Evolutionary conservation across 2,888 invertebrate species (phyloP).

Genomic region (Sinotaia quadrata): DNA sequence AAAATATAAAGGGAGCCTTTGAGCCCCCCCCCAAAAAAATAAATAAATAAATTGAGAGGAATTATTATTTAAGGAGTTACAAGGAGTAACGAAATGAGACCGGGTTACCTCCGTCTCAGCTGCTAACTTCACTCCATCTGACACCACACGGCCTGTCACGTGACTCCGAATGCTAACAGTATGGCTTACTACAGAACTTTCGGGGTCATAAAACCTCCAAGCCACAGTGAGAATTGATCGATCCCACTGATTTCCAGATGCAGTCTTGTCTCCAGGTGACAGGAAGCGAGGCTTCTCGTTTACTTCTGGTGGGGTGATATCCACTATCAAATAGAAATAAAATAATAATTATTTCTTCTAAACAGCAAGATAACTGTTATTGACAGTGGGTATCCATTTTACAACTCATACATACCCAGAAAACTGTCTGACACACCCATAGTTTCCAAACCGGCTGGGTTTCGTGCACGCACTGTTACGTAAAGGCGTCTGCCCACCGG

Average conservation of each 20-base stretch:
- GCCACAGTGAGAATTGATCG: conserved; percentile 30
- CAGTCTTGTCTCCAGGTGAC: conserved; percentile 1
- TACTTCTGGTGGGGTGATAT: conserved; percentile 25
- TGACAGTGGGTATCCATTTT: too few relatives aligned
- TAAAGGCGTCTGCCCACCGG: conserved; percentile 19
- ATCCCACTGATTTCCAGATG: conserved; percentile 29
- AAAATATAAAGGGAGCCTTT: too few relatives aligned
- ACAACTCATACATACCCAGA: too few relatives aligned
- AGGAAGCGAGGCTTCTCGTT: conserved; percentile 26
- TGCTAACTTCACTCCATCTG: conserved; percentile 6
- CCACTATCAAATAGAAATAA: conserved; percentile 26
- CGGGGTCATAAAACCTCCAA: conserved; percentile 40
- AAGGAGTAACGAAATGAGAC: too few relatives aligned
- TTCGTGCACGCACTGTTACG: conserved; percentile 9
- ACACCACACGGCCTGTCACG: conserved; percentile 28
- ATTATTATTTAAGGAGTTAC: too few relatives aligned
- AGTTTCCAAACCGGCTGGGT: conserved; percentile 9
- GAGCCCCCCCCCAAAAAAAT: too few relatives aligned
- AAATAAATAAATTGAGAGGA: too few relatives aligned
- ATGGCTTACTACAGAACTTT: conserved; percentile 39
- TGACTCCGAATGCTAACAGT: conserved; percentile 26
- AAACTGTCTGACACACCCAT: conserved; percentile 1
- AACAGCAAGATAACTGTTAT: too few relatives aligned
- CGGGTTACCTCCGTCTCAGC: conserved; percentile 22
- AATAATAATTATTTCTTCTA: too few relatives aligned